phyloP scores from a whole-genome alignment of 2,113 vertebrate species.

The Megaleporinus macrocephalus region DNA sequence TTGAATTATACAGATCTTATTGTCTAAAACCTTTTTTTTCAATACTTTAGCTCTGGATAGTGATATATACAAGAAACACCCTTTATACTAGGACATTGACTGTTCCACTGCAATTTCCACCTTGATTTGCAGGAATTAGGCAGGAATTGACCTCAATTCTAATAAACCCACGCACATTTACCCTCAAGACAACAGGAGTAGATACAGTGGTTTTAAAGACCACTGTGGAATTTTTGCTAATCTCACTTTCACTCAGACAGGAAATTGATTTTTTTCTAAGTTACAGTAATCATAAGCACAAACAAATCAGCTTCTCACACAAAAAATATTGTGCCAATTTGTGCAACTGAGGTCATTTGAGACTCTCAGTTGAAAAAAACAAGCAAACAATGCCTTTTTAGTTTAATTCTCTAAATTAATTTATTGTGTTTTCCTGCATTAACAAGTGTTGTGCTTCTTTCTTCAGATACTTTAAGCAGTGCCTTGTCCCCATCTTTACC shows the following conservation, averaged over 20 bases:
- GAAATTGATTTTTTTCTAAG: slow-evolving; percentile 40
- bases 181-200: slow-evolving; percentile 27
- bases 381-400: not conserved
- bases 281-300: slow-evolving; percentile 53
- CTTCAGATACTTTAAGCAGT: not conserved
- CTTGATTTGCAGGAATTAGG: not conserved
- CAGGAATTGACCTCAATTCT: slow-evolving; percentile 26
- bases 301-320: slow-evolving; percentile 4
- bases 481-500: not conserved
- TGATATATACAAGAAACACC: not conserved
- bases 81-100: not conserved
- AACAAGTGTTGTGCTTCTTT: not conserved
- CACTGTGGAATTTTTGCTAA: slow-evolving; percentile 46
- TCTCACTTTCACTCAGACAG: slow-evolving; percentile 55
- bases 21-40: not conserved
- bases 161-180: slow-evolving; percentile 26
- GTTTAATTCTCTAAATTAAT: not conserved
- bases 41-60: not conserved
- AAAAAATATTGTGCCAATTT: not conserved
- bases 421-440: not conserved
- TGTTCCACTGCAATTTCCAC: not conserved
- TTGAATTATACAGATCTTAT: not conserved
- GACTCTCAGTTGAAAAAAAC: not conserved
- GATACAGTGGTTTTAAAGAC: slow-evolving; percentile 37
- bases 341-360: not conserved